phyloP scores from a whole-genome alignment of 1,140 invertebrate genomes.

The Marisa cornuarietis region DNA sequence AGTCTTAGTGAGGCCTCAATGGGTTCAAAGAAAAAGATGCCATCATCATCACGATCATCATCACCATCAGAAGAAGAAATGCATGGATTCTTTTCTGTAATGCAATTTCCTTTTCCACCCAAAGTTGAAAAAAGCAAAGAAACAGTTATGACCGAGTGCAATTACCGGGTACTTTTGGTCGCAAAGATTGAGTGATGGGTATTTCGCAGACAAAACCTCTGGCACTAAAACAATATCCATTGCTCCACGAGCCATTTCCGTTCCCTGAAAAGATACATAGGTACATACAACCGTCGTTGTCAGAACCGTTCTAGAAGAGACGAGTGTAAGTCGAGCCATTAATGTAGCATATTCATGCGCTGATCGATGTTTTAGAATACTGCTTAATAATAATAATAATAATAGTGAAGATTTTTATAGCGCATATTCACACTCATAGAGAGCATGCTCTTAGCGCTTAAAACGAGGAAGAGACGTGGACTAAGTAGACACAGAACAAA shows the following conservation, averaged over 20 bases:
- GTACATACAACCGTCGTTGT: no score
- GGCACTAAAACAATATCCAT: conserved; percentile 37
- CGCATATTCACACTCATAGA: no score
- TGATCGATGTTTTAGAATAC: not conserved
- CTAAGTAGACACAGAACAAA: no score
- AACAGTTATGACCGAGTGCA: not conserved
- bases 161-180: not conserved
- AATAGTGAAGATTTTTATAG: no score
- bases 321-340: not conserved
- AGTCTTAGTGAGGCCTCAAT: not conserved
- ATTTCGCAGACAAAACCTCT: conserved; percentile 37
- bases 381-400: no score
- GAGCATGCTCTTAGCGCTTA: no score
- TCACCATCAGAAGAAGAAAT: not conserved
- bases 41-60: not conserved
- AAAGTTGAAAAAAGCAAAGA: not conserved
- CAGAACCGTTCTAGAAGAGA: not conserved
- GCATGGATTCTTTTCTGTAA: not conserved
- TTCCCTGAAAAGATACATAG: conserved; percentile 15
- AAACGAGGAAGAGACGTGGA: no score
- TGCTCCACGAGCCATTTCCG: conserved; percentile 26
- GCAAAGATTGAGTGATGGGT: not conserved
- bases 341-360: not conserved
- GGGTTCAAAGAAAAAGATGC: not conserved
- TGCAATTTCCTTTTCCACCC: not conserved